phyloP scores from a whole-genome alignment of 2,113 vertebrate species.

The Ascaphus truei region DNA sequence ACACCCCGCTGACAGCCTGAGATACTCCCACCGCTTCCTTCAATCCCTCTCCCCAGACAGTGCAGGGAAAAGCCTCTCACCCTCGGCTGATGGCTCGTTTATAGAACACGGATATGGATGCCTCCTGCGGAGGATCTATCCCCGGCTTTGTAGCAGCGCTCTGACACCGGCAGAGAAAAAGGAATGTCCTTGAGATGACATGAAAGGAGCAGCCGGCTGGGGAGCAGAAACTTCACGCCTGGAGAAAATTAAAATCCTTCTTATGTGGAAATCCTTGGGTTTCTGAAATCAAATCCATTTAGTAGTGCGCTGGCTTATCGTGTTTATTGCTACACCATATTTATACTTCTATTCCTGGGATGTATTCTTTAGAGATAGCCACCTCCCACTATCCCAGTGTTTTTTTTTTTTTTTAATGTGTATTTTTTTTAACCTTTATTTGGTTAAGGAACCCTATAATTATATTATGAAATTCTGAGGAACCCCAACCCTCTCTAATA shows the following conservation, averaged over 20 bases:
- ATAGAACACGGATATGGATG: background rate
- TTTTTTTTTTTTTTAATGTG: too few species aligned
- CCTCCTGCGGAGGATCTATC: conserved; percentile 12
- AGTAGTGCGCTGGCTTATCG: background rate
- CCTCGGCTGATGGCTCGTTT: background rate
- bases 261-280: conserved; percentile 28
- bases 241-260: conserved; percentile 30
- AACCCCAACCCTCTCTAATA: too few species aligned
- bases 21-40: background rate
- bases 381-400: too few species aligned
- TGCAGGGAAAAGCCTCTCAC: background rate
- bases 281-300: conserved; percentile 24
- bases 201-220: conserved; percentile 25
- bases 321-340: background rate
- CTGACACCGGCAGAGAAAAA: background rate
- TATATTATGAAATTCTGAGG: too few species aligned
- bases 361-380: too few species aligned
- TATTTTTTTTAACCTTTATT: too few species aligned
- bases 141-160: background rate
- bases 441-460: too few species aligned
- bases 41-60: background rate
- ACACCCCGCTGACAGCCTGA: background rate
- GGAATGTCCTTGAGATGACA: conserved; percentile 21
- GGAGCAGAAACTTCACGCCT: conserved; percentile 10
- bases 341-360: too few species aligned